Evolutionary conservation across 1,140 invertebrate species (phyloP), one percentile per base, ranked within the genome.

Genomic region (Lordiphosa collinella): DNA sequence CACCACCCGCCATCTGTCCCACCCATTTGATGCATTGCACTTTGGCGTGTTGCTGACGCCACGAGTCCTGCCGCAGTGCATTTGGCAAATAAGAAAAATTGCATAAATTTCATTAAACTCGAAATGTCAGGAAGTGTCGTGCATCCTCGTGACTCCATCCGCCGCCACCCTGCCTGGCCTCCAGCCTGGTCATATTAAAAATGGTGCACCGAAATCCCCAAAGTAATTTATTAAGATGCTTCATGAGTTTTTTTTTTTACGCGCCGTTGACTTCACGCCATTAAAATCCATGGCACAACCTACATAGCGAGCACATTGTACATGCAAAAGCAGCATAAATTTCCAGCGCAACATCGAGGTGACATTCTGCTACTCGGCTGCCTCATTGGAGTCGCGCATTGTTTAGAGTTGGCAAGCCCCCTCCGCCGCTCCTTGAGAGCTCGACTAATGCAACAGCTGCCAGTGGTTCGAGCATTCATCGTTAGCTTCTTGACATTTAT

Each of bases 181-280:
- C 11, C 49, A 53, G 55, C 55, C 54, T 52, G 64, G 70, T 70
- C 82, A 85, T 85, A 86, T 85, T 86, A 86, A 86, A 82, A 86
- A 86, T 86, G 78, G 80, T 86, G 66, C 84, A 78, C 69, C 72
- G 65, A 86, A 82, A 86, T 86, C 84, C 84, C 84, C 84, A 84
- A 84, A 86, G 84, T 86, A 86, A 86, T 86, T 86, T 86, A 87
- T 86, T 86, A 86, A 86, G 84, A 86, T 86, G 84, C 73, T 65
- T 86, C 84, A 86, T 86, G 84, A 86, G 6, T 18, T 12, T 12
- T 18, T 8, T 47, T 62, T 48, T 46, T 85, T 79, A 79, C 79
- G 79, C 74, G 70, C 74, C 74, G 79, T 64, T 85, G 79, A 74
- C 57, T 85, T 85, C 80, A 79, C 74, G 79, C 79, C 79, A 85